Conservation (phyloP, 1,140 invertebrate genomes). For the Trachymyrmex septentrionalis region DNA sequence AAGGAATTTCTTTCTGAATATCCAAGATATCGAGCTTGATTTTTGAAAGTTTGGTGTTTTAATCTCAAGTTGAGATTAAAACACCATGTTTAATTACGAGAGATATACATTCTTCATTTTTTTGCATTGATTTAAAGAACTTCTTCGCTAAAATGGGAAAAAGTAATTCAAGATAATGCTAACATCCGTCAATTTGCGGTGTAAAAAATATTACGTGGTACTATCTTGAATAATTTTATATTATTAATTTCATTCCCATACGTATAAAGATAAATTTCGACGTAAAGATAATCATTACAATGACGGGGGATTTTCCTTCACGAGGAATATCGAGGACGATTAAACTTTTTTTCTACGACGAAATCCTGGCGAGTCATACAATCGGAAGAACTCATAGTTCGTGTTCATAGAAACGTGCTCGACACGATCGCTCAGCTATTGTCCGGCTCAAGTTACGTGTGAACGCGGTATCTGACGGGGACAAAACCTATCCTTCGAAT, state of each 20-base stretch:
- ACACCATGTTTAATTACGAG: not conserved
- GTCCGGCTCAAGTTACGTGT: constrained; percentile 56
- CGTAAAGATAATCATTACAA: constrained; percentile 15
- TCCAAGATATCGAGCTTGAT: not conserved
- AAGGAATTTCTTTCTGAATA: constrained; percentile 1
- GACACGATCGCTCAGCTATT: constrained; percentile 57
- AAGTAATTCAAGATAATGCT: not conserved
- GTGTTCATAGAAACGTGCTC: constrained; percentile 71
- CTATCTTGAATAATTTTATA: too few species aligned
- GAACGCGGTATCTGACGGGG: constrained; percentile 33
- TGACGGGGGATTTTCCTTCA: not conserved
- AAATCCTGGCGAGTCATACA: constrained; percentile 52
- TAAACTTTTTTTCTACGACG: constrained; percentile 32
- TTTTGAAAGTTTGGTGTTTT: not conserved
- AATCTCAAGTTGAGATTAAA: too few species aligned
- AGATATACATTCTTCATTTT: not conserved
- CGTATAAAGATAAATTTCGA: not conserved
- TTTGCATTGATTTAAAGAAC: constrained; percentile 10
- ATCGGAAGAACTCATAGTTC: constrained; percentile 72
- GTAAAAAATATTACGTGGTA: not conserved
- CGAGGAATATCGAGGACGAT: not conserved
- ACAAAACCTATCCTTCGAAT: constrained; percentile 61
- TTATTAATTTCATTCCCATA: too few species aligned
- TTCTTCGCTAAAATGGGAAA: not conserved
- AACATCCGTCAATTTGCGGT: not conserved